A percentile compares a stretch with the other conserved stretches of the same genome.
These are phyloP conservation scores for Candidula unifasciata DNA, from an alignment of 2,888 invertebrate species.

Conservation along the genomic window DNA sequence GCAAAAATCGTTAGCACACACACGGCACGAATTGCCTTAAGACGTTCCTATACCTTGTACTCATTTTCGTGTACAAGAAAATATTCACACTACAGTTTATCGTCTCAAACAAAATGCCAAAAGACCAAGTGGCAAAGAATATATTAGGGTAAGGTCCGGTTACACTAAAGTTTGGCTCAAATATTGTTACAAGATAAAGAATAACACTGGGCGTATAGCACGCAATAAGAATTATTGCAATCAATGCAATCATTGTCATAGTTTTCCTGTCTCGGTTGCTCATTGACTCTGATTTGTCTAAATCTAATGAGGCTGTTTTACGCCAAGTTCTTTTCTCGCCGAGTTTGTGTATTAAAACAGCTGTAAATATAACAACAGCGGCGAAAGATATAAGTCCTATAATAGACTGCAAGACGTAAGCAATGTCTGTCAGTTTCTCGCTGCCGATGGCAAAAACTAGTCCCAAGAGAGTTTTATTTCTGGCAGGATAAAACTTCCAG, in stretches of 20 bases:
- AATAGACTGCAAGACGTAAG: no score
- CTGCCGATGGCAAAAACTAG: no score
- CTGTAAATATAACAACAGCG: conserved; percentile 2
- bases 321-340: background rate
- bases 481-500: no score
- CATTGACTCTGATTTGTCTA: background rate
- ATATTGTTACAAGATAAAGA: background rate
- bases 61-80: conserved; percentile 17
- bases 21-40: no score
- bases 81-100: conserved; percentile 7
- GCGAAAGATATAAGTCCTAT: no score
- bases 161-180: background rate
- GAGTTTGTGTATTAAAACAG: background rate
- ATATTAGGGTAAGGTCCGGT: background rate
- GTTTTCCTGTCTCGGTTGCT: background rate
- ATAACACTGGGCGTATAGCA: background rate
- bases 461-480: no score
- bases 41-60: background rate
- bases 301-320: background rate
- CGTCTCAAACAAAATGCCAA: background rate
- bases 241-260: background rate
- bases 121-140: background rate
- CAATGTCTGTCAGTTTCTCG: no score
- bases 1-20: no score
- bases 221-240: background rate